A percentile compares a stretch with the other conserved stretches of the same genome.
Evolutionary conservation across 1,140 invertebrate species (phyloP).

Genomic region (Neodiprion lecontei): DNA sequence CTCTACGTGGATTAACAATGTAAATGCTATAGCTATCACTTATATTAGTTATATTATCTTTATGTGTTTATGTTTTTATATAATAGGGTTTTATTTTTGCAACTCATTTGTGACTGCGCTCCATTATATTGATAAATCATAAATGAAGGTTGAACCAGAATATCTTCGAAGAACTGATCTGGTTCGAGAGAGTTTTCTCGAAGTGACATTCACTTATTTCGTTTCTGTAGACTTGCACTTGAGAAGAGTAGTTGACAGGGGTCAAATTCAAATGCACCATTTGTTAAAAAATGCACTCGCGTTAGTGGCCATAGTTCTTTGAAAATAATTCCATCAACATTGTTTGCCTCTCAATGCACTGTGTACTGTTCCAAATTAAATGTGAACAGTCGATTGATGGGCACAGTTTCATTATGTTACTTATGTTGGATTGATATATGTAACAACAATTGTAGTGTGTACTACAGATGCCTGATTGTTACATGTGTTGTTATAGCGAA

Average conservation of each 20-base stretch:
- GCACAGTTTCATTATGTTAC: neutral
- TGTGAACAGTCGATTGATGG: neutral
- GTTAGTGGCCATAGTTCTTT: too few species aligned
- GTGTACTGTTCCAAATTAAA: neutral
- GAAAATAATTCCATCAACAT: neutral
- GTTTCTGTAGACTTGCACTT: too few species aligned
- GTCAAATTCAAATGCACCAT: too few species aligned
- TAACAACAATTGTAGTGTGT: neutral
- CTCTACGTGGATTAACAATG: conserved; percentile 47
- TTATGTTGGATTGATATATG: neutral
- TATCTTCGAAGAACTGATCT: too few species aligned
- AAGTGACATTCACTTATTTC: too few species aligned
- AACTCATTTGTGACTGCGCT: neutral
- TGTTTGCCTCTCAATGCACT: neutral
- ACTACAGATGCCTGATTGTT: neutral
- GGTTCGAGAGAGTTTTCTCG: too few species aligned
- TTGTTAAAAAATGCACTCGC: too few species aligned
- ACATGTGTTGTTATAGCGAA: neutral
- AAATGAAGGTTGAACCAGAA: too few species aligned
- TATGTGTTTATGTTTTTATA: conserved; percentile 16
- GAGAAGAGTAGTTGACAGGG: too few species aligned
- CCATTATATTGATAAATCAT: neutral
- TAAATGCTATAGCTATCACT: conserved; percentile 47
- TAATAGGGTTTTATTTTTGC: neutral
- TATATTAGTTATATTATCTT: conserved; percentile 48